A percentile compares a stretch with the other conserved stretches of the same genome.
Evolutionary conservation across 2,797 vertebrate species (phyloP).

Genomic region (Darevskia mixta): DNA sequence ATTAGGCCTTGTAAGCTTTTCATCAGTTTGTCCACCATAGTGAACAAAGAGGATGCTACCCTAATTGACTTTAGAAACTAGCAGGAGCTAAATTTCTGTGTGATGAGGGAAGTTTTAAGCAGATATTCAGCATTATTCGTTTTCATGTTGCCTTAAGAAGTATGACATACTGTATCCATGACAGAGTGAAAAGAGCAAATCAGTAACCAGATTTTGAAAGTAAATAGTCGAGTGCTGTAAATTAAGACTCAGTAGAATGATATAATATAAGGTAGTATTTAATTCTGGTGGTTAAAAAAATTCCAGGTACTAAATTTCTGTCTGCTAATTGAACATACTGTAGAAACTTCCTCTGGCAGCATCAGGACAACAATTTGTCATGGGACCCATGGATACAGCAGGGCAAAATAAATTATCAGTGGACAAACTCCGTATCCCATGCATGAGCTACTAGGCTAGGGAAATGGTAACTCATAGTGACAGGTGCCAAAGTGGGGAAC

Average conservation of each 20-base stretch:
- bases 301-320: background rate
- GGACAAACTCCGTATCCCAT: background rate
- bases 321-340: background rate
- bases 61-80: background rate
- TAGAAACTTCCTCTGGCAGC: background rate
- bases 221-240: background rate
- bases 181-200: background rate
- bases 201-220: background rate
- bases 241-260: background rate
- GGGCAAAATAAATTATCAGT: background rate
- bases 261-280: background rate
- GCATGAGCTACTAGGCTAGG: background rate
- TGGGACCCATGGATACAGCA: background rate
- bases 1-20: conserved; percentile 32
- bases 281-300: background rate
- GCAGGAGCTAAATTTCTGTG: background rate
- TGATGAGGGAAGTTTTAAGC: background rate
- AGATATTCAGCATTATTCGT: background rate
- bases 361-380: background rate
- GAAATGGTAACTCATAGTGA: background rate
- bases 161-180: accelerated
- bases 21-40: conserved; percentile 6
- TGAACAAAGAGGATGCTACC: background rate
- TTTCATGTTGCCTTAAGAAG: conserved; percentile 27
- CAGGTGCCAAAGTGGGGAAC: background rate